Evolutionary conservation across 2,797 vertebrate genomes (phyloP), one percentile per base, ranked within the genome.

Genomic region (Hippocampus kuda): DNA sequence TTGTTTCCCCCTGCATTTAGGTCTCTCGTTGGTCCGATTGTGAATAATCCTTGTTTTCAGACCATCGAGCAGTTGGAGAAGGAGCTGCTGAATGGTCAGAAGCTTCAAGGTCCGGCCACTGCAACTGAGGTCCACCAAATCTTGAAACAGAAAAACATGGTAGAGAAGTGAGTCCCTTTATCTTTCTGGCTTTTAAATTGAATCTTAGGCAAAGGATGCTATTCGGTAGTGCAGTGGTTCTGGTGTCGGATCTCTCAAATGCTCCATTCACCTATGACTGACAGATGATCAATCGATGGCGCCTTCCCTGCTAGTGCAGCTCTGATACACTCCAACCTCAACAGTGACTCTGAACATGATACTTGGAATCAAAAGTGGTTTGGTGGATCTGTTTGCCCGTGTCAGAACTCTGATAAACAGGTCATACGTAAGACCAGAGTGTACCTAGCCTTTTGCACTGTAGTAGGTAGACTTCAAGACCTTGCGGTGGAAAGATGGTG

Each of bases 51-150:
- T 42, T 69, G 11, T 72, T 78, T 73, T 71, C 63, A 65, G 97
- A 90, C 93, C 63, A 95, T 99, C 2, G 95, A 97, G 81, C 91
- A 97, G 88, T 80, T 99, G 75, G 97, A 99, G 88, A 93, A 93
- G 48, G 97, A 99, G 87, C 85, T 99, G 92, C 87, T 99, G 86
- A 95, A 97, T 0, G 97, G 97, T 51, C 97, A 99, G 91, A 99
- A 98, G 87, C 92, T 99, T 68, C 97, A 99, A 84, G 97, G 97
- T 84, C 96, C 94, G 27, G 92, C 88, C 10, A 98, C 97, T 0
- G 93, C 97, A 30, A 83, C 83, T 5, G 95, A 99, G 84, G 90
- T 99, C 65, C 88, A 98, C 75, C 88, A 81, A 67, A 92, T 98
- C 85, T 89, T 99, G 27, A 89, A 92, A 73, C 89, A 86, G 86